These are phyloP conservation scores for Abramis brama DNA, from an alignment of 2,113 vertebrate genomes.

Conservation along the genomic window DNA sequence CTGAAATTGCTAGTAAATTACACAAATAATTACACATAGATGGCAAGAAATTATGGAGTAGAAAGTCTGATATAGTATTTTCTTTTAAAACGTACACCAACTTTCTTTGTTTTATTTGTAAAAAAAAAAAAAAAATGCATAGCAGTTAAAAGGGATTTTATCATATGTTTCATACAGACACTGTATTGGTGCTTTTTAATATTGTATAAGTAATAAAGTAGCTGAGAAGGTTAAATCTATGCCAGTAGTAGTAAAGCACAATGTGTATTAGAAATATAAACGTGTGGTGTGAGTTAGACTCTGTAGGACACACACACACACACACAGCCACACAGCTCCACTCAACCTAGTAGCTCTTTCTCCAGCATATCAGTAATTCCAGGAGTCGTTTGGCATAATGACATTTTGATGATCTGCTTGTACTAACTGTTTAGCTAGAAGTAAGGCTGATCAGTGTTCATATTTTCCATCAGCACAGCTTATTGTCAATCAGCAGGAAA, in stretches of 20 bases:
- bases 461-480: conserved; percentile 9
- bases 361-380: neutral
- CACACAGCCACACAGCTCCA: neutral
- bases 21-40: too few relatives aligned
- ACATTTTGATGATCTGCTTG: conserved; percentile 25
- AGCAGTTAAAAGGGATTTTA: neutral
- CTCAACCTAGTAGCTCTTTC: conserved; percentile 1
- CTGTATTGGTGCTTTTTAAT: neutral
- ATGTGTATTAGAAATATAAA: conserved; percentile 3
- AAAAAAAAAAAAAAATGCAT: too few relatives aligned
- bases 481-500: conserved; percentile 44
- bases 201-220: neutral
- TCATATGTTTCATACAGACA: too few relatives aligned
- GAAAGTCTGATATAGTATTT: too few relatives aligned
- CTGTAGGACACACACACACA: neutral
- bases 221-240: neutral
- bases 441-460: conserved; percentile 30
- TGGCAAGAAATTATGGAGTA: too few relatives aligned
- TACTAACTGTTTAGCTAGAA: conserved; percentile 1
- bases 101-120: neutral
- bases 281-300: neutral
- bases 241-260: neutral
- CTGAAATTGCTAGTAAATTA: neutral
- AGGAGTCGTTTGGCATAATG: conserved; percentile 34
- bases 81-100: neutral